These are phyloP conservation scores for Lytechinus variegatus DNA, from an alignment of 35 echinoderm and acorn worm species.

Conservation along the genomic window DNA sequence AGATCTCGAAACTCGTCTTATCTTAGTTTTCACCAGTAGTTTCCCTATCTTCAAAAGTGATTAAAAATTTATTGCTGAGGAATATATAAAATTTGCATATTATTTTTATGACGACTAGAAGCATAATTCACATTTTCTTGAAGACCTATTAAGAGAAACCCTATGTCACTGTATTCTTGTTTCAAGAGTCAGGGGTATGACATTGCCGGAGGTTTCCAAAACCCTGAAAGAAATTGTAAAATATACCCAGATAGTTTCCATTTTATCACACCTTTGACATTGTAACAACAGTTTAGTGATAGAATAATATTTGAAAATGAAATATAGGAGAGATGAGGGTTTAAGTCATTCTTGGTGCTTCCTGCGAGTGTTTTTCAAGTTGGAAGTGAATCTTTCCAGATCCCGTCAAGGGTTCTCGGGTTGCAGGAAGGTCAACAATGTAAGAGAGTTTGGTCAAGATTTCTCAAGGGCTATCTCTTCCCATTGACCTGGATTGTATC, in stretches of 20 bases:
- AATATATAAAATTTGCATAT: no score
- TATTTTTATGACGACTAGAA: no score
- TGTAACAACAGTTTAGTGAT: background rate
- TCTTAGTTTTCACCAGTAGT: no score
- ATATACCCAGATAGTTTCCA: no score
- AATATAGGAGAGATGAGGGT: background rate
- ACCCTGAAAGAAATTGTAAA: no score
- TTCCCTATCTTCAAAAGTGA: no score
- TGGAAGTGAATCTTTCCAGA: background rate
- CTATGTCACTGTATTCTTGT: no score
- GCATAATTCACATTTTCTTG: no score
- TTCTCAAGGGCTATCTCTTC: background rate
- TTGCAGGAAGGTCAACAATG: background rate
- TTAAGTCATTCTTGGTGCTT: background rate
- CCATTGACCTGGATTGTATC: background rate
- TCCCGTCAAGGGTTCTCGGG: background rate
- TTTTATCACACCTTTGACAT: background rate
- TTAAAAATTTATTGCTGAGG: no score
- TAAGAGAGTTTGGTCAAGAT: background rate
- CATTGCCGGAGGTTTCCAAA: background rate
- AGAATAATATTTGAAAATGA: background rate
- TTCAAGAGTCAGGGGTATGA: no score
- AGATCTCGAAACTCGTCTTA: no score
- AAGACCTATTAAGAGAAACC: no score
- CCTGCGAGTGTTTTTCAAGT: background rate